Base-by-base conservation (phyloP, 2,888 invertebrate species). In the Lepas anatifera region DNA sequence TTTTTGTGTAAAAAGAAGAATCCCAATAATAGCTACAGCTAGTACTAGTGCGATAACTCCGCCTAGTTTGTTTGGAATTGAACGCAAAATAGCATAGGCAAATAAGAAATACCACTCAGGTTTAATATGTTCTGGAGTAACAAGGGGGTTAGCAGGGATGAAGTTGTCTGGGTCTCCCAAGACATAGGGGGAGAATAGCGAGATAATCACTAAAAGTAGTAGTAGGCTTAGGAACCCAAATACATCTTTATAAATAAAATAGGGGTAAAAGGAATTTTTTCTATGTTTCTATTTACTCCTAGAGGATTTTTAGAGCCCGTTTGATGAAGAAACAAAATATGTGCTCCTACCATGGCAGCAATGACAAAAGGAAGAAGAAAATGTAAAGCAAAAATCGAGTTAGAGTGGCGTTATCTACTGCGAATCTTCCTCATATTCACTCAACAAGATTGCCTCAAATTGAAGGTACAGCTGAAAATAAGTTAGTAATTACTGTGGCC, bases 51-150 rank as follows among this genome's bases (percentile, higher is more conserved):
- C 86, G 76, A 88, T 81, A 67, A 89, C 89, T 73, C 89, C 89
- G 68, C 89, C 88, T 81, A 89, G 78, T 84, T 90, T 89, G 82
- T 88, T 89, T 10, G 89, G 89, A 71, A 90, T 88, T 73, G 89
- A 88, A 37, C 89, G 89, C 76, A 90, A 75, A 82, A 90, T 89
- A 27, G 89, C 87, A 79, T 90, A 90, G n/a, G 89, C 89, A 83
- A 89, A 90, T 83, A 90, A 79, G 77, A 90, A 91, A 79, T 90
- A 90, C 86, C 89, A 90, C 85, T 91, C 90, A 66, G 89, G 89
- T 84, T 90, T 87, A 82, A 90, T 90, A 77, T 89, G 89, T 11
- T 84, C 78, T 0, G 89, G 89, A 0, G 89, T 89, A 25, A 86
- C 83, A 81, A 88, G 76, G 0, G 87, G 84, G 74, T 88, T 87